Percentiles rank a stretch among this genome's conserved stretches.
phyloP scores from a whole-genome alignment of 2,797 vertebrate species.

The Mormyrops attenuatus region DNA sequence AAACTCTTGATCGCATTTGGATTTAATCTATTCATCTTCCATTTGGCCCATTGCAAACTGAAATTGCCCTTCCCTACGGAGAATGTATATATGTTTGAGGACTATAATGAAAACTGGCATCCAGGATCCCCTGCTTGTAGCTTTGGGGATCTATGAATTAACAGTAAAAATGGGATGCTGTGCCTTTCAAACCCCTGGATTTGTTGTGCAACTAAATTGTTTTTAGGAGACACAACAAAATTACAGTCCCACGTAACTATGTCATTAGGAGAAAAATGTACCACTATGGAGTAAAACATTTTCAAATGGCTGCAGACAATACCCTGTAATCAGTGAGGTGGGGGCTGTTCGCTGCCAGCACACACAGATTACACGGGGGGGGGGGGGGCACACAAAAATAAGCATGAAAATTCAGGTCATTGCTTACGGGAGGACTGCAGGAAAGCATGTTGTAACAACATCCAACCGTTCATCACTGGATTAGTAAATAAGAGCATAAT shows the following conservation, averaged over 20 bases:
- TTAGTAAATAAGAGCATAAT: constrained; percentile 4
- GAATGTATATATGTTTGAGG: neutral
- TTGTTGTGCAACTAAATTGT: neutral
- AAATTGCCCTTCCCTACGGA: neutral
- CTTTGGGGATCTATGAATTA: neutral
- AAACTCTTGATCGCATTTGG: neutral
- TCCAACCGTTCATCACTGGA: neutral
- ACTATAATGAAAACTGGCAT: neutral
- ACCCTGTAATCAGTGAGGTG: neutral
- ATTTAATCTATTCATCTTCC: neutral
- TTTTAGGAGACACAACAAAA: neutral
- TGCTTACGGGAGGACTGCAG: neutral
- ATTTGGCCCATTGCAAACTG: neutral
- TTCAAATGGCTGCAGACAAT: neutral
- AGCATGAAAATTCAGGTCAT: neutral
- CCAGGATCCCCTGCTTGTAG: neutral
- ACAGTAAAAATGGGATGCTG: neutral
- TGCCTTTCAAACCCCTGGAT: neutral
- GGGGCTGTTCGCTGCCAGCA: neutral
- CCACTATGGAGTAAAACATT: neutral
- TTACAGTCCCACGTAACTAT: neutral
- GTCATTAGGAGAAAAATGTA: neutral
- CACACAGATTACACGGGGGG: neutral
- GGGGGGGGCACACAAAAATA: neutral
- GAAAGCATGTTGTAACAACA: neutral